Evolutionary conservation across 2,797 vertebrate species (phyloP).

Genomic region (Lagorchestes hirsutus): DNA sequence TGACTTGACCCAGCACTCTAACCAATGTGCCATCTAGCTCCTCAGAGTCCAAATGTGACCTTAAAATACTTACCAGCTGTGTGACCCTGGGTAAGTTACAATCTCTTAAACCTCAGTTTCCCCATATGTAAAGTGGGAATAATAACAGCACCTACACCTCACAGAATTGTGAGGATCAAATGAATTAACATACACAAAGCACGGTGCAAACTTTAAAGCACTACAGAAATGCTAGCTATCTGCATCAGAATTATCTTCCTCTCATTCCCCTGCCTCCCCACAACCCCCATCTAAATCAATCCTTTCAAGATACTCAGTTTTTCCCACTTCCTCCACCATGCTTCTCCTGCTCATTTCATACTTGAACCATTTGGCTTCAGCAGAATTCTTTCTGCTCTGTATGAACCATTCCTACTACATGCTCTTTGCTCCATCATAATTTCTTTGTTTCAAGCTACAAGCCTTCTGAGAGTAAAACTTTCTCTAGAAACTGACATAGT

Average conservation of each 20-base stretch:
- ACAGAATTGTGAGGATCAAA: neutral
- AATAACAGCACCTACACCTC: neutral
- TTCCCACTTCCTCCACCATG: neutral
- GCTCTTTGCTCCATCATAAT: neutral
- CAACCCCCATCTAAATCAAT: neutral
- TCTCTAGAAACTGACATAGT: neutral
- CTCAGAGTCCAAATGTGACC: too few species aligned
- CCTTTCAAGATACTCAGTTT: neutral
- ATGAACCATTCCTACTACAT: neutral
- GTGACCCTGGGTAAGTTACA: neutral
- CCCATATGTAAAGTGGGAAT: neutral
- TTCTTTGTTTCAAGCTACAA: neutral
- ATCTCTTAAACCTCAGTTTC: neutral
- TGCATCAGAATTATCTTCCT: neutral
- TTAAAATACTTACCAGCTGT: too few species aligned
- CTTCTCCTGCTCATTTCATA: neutral
- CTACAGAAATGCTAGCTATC: neutral
- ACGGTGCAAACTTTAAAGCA: neutral
- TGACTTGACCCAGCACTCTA: too few species aligned
- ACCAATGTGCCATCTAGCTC: too few species aligned
- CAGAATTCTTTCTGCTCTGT: neutral
- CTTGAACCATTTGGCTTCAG: neutral
- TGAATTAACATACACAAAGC: neutral
- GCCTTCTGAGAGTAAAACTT: neutral
- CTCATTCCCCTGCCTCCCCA: neutral